Conservation (phyloP, 1,140 invertebrate genomes). For the Bombus superbus region DNA sequence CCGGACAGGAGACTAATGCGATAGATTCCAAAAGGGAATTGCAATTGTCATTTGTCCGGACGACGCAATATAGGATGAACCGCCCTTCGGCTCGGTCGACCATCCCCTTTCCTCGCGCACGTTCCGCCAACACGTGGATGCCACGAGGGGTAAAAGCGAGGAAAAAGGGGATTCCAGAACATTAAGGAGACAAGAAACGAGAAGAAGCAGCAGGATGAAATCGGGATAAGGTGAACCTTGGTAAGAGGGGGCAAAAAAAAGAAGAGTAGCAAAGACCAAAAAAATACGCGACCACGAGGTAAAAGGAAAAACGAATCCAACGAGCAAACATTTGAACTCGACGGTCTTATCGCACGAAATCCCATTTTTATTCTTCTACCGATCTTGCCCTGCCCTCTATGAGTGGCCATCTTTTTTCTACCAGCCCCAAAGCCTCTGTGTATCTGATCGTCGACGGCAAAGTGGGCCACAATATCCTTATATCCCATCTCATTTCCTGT, state of each 20-base stretch:
- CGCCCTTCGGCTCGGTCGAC: constrained; percentile 35
- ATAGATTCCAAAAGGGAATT: constrained; percentile 55
- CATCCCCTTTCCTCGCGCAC: constrained; percentile 2
- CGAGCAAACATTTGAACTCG: constrained; percentile 37
- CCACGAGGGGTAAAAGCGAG: constrained; percentile 39
- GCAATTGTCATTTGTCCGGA: constrained; percentile 71
- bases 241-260: not conserved
- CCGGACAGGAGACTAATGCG: constrained; percentile 56
- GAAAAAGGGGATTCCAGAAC: constrained; percentile 40
- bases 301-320: not conserved
- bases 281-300: constrained; percentile 11
- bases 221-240: constrained; percentile 48
- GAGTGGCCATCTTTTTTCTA: constrained; percentile 10
- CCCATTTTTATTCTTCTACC: constrained; percentile 59
- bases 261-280: constrained; percentile 20
- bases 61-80: constrained; percentile 59
- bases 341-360: constrained; percentile 60
- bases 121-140: constrained; percentile 34
- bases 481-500: constrained; percentile 50
- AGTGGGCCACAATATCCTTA: constrained; percentile 51
- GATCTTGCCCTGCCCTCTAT: constrained; percentile 15
- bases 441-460: constrained; percentile 59
- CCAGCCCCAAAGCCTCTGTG: constrained; percentile 35
- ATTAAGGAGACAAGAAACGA: constrained; percentile 62
- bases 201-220: constrained; percentile 35